These are phyloP conservation scores for Augochlora pura DNA, from an alignment of 1,140 invertebrate species.

Conservation along the genomic window DNA sequence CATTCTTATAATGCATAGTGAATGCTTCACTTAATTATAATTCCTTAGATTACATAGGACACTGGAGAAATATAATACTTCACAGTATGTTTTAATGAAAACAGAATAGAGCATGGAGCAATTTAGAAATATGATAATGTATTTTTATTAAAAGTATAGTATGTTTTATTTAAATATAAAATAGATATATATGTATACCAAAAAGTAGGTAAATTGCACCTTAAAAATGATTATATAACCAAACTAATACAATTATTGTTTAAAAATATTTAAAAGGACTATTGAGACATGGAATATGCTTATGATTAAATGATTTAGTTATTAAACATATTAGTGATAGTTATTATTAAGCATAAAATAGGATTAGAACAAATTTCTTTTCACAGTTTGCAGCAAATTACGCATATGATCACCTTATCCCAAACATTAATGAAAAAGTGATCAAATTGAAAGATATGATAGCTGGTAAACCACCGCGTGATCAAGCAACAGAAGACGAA, in stretches of 20 bases:
- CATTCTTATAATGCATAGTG: neutral
- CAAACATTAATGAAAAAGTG: constrained; percentile 88
- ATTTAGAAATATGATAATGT: neutral
- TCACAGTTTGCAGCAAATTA: constrained; percentile 93
- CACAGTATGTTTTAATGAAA: neutral
- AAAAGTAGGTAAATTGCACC: neutral
- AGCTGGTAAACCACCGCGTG: constrained; percentile 78
- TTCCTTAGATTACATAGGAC: constrained; percentile 5
- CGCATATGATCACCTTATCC: constrained; percentile 90
- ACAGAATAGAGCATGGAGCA: constrained; percentile 16
- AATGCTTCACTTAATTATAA: constrained; percentile 1
- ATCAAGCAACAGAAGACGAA: constrained; percentile 62
- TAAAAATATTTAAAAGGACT: neutral
- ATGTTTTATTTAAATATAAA: neutral
- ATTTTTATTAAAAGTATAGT: neutral
- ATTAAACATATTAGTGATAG: constrained; percentile 17
- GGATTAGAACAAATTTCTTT: constrained; percentile 20
- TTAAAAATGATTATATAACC: neutral
- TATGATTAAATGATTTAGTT: neutral
- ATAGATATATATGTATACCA: neutral
- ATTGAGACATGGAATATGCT: neutral
- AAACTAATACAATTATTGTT: neutral
- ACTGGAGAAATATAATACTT: neutral
- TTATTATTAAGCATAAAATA: neutral
- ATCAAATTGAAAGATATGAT: constrained; percentile 86